phyloP scores from a whole-genome alignment of 2,797 vertebrate species.

The Amblyopsis hoosieri region DNA sequence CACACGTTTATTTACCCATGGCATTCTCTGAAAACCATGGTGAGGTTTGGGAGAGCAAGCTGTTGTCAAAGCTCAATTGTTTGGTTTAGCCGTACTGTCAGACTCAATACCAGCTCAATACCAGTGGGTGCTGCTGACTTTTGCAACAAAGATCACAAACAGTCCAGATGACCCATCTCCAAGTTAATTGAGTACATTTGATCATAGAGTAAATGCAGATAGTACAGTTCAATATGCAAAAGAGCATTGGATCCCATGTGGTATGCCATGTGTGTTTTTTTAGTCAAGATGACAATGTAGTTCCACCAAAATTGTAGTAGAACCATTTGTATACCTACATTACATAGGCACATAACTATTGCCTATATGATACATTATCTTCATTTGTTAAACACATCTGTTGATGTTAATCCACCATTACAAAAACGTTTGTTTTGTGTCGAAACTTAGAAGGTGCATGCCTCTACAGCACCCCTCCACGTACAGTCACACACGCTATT shows the following conservation, averaged over 20 bases:
- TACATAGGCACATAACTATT: too few species aligned
- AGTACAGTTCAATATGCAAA: conserved; percentile 36
- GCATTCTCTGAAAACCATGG: conserved; percentile 45
- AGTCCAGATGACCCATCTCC: conserved; percentile 32
- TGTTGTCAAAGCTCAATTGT: conserved; percentile 37
- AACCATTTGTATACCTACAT: too few species aligned
- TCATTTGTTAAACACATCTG: too few species aligned
- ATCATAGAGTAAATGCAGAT: conserved; percentile 31
- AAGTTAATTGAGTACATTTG: conserved; percentile 38
- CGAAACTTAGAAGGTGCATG: too few species aligned
- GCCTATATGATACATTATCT: too few species aligned
- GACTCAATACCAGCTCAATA: conserved; percentile 39
- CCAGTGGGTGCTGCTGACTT: conserved; percentile 20
- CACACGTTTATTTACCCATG: conserved; percentile 48
- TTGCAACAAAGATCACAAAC: conserved; percentile 21
- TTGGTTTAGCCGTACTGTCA: conserved; percentile 41
- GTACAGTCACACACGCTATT: too few species aligned
- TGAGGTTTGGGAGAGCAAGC: conserved; percentile 43
- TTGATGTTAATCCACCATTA: too few species aligned
- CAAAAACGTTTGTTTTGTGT: too few species aligned
- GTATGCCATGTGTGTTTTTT: conserved; percentile 35
- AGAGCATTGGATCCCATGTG: conserved; percentile 22
- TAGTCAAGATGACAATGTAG: conserved; percentile 15
- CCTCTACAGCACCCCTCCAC: too few species aligned
- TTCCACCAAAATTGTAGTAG: neutral